phyloP scores from a whole-genome alignment of 2,888 invertebrate genomes.

The Hyalella azteca region DNA sequence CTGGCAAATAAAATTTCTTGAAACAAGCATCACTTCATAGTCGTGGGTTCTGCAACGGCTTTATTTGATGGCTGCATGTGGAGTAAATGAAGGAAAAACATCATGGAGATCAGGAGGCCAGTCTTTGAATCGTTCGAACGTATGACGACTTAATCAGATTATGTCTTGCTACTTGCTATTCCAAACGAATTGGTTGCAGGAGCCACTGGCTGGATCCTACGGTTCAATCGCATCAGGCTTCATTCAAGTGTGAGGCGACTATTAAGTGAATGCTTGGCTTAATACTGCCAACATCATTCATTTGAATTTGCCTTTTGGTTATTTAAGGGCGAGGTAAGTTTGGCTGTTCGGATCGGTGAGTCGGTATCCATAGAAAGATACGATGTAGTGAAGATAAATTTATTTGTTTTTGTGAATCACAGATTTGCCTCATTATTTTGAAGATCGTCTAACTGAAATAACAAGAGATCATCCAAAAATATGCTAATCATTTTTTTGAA shows the following conservation, averaged over 20 bases:
- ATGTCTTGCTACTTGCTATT: neutral
- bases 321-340: too few relatives aligned
- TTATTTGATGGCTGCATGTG: slow-evolving; percentile 1
- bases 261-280: too few relatives aligned
- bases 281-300: too few relatives aligned
- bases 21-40: neutral
- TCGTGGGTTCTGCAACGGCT: neutral
- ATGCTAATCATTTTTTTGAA: too few relatives aligned
- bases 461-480: too few relatives aligned
- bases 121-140: neutral
- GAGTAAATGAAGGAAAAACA: neutral
- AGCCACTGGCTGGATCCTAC: neutral
- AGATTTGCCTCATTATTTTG: too few relatives aligned
- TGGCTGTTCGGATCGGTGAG: too few relatives aligned
- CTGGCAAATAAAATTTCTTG: neutral
- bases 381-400: too few relatives aligned
- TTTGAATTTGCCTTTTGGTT: too few relatives aligned
- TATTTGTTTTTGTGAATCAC: too few relatives aligned
- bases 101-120: neutral
- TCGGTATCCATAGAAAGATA: too few relatives aligned
- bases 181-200: neutral
- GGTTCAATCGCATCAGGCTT: neutral
- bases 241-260: neutral
- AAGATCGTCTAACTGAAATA: too few relatives aligned
- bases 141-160: neutral